Percentiles rank a stretch among this genome's conserved stretches.
These are phyloP conservation scores for Bubo scandiacus DNA, from an alignment of 2,113 vertebrate genomes.

Conservation along the genomic window DNA sequence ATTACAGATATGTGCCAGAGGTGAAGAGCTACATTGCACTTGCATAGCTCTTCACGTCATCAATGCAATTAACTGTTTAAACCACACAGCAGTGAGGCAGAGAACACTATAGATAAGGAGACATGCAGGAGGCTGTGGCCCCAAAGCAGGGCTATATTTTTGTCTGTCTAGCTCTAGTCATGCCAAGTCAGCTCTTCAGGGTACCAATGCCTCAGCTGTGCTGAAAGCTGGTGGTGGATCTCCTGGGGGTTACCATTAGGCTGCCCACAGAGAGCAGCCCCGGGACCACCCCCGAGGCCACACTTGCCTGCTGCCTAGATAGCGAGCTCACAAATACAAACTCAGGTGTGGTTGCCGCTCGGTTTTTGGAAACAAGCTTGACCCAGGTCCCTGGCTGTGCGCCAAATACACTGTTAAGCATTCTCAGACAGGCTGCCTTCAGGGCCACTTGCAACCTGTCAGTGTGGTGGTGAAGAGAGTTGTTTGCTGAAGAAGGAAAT, in stretches of 20 bases:
- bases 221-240: background rate
- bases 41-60: background rate
- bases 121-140: background rate
- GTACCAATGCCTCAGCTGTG: background rate
- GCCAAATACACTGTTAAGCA: background rate
- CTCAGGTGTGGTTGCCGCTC: background rate
- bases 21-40: background rate
- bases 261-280: background rate
- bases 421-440: slow-evolving; percentile 30
- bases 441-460: background rate
- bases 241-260: background rate
- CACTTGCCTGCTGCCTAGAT: background rate
- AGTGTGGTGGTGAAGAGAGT: background rate
- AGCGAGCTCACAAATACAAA: background rate
- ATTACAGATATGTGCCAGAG: background rate
- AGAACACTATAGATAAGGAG: background rate
- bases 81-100: background rate
- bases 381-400: background rate
- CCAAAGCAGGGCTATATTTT: background rate
- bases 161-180: background rate
- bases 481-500: background rate
- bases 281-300: background rate
- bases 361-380: background rate
- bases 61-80: background rate
- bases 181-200: background rate